Evolutionary conservation across 2,888 invertebrate genomes (phyloP).

Genomic region (Sminthurides aquaticus): DNA sequence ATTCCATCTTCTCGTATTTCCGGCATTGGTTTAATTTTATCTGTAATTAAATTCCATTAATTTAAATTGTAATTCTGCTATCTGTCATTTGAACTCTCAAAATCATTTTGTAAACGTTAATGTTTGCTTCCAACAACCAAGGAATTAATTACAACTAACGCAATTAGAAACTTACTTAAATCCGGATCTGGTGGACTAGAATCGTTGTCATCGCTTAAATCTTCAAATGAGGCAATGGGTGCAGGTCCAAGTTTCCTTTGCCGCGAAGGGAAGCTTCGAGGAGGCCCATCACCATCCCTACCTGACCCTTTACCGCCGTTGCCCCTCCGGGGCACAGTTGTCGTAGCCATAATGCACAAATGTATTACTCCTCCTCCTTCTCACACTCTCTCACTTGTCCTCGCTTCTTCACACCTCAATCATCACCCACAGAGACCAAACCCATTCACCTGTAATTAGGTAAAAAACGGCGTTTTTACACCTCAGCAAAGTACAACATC

Average conservation of each 20-base stretch:
- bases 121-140: no score
- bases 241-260: slow-evolving; percentile 78
- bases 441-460: no score
- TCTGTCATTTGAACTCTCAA: no score
- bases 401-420: not conserved
- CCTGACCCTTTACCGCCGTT: not conserved
- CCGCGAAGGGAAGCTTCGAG: slow-evolving; percentile 42
- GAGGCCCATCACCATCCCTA: slow-evolving; percentile 28
- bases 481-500: no score
- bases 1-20: slow-evolving; percentile 51
- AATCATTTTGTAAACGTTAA: no score
- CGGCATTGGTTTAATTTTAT: slow-evolving; percentile 45
- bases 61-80: not conserved
- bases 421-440: no score
- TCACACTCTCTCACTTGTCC: no score
- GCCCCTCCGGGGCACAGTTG: not conserved
- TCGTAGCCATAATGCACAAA: slow-evolving; percentile 12
- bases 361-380: not conserved
- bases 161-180: slow-evolving; percentile 22
- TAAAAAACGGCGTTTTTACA: no score
- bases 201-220: slow-evolving; percentile 44
- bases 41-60: not conserved
- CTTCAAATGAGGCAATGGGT: slow-evolving; percentile 86
- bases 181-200: slow-evolving; percentile 19
- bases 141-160: no score